Percentiles rank a stretch among this genome's conserved stretches.
Conservation (phyloP, 2,888 invertebrate species). For the Hyalella azteca region DNA sequence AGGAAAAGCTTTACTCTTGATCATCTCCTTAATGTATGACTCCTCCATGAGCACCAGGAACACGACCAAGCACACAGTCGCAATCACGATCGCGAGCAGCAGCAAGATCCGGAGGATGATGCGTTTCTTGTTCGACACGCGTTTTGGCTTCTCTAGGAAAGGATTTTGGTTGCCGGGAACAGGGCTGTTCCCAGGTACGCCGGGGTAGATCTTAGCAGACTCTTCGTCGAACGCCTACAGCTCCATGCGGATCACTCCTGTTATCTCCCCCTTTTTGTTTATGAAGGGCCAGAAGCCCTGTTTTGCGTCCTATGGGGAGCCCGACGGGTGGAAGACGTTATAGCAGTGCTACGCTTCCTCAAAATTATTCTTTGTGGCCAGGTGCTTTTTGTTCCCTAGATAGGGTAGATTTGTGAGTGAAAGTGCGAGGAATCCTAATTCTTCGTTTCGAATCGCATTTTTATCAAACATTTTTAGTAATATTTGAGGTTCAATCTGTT, state of each 20-base stretch:
- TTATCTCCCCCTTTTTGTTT: neutral
- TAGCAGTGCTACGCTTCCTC: neutral
- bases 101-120: neutral
- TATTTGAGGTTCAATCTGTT: conserved; percentile 1
- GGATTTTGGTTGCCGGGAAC: conserved; percentile 28
- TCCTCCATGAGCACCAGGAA: neutral
- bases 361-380: neutral
- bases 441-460: conserved; percentile 7
- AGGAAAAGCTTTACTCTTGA: neutral
- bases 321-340: conserved; percentile 3
- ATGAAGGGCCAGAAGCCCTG: conserved; percentile 22
- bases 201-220: neutral
- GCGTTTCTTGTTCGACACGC: neutral
- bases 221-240: neutral
- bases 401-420: neutral
- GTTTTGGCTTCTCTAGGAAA: neutral
- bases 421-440: conserved; percentile 3
- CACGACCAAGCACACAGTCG: neutral
- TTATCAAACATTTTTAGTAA: conserved; percentile 19
- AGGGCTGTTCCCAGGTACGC: neutral
- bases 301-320: conserved; percentile 11
- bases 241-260: conserved; percentile 12
- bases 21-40: neutral
- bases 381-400: neutral
- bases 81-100: neutral